Evolutionary conservation across 2,888 invertebrate genomes (phyloP).

Genomic region (Acanthosoma haemorrhoidale): DNA sequence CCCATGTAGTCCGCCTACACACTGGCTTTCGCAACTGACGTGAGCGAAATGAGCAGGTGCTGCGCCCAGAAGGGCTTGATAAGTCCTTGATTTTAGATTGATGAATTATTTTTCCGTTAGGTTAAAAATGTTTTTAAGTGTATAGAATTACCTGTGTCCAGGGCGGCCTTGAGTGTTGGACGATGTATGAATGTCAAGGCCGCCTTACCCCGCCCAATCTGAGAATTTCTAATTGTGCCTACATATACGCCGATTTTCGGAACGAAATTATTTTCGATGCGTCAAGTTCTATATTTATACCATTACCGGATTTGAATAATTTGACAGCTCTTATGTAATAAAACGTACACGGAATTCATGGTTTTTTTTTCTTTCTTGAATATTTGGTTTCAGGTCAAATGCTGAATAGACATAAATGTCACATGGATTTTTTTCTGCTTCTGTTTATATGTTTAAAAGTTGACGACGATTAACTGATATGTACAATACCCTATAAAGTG

Average conservation of each 20-base stretch:
- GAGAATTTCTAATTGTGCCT: neutral
- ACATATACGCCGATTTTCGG: neutral
- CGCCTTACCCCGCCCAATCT: neutral
- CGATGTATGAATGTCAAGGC: neutral
- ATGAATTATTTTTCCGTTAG: neutral
- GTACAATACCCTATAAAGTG: no score
- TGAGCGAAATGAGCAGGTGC: no score
- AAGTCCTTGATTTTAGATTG: neutral
- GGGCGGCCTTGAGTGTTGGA: neutral
- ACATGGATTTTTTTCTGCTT: no score
- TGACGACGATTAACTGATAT: no score
- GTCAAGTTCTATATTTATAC: neutral
- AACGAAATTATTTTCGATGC: neutral
- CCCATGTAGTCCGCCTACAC: no score
- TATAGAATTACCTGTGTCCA: neutral
- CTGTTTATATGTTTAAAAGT: no score
- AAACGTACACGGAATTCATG: no score
- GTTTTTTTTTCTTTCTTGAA: no score
- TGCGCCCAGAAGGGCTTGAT: neutral
- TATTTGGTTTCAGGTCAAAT: no score
- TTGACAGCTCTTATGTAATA: no score
- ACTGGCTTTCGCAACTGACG: no score
- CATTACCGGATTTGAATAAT: neutral
- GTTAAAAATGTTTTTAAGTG: neutral
- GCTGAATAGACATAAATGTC: no score